Percentiles rank a stretch among this genome's conserved stretches.
Evolutionary conservation across 2,888 invertebrate genomes (phyloP).

Genomic region (Neoascia interrupta): DNA sequence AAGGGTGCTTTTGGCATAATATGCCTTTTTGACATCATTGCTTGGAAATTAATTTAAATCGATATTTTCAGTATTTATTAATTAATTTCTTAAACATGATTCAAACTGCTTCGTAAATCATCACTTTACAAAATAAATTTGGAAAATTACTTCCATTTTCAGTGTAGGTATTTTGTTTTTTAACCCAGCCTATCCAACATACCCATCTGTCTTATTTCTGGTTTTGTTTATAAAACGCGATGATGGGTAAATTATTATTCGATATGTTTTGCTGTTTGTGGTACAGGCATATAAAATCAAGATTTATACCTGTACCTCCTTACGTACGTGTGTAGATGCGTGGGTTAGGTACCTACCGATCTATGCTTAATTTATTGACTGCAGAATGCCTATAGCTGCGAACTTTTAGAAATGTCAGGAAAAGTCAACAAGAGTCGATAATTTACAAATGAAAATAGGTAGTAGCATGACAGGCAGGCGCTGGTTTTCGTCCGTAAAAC

Average conservation of each 20-base stretch:
- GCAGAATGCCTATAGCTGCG: not conserved
- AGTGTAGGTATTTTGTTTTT: too few species aligned
- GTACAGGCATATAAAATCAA: too few species aligned
- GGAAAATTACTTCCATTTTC: not conserved
- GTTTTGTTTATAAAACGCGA: too few species aligned
- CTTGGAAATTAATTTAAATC: conserved; percentile 57
- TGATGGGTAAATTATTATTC: too few species aligned
- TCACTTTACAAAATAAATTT: conserved; percentile 10
- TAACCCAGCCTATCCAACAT: too few species aligned
- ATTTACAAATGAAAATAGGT: too few species aligned
- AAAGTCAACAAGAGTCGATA: too few species aligned
- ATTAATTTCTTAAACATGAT: conserved; percentile 56
- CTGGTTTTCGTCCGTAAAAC: too few species aligned
- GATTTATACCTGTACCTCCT: not conserved
- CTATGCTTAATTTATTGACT: not conserved
- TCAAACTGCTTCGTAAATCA: conserved; percentile 57
- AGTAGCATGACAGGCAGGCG: too few species aligned
- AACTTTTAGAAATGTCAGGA: not conserved
- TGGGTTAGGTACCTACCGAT: not conserved
- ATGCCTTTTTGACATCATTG: conserved; percentile 59
- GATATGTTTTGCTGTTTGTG: too few species aligned
- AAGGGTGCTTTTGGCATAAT: conserved; percentile 35
- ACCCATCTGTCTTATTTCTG: too few species aligned
- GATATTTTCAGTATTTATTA: conserved; percentile 57
- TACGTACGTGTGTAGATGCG: not conserved